Base-by-base conservation (phyloP, 2,888 invertebrate species). In the Pantelozetes paolii region DNA sequence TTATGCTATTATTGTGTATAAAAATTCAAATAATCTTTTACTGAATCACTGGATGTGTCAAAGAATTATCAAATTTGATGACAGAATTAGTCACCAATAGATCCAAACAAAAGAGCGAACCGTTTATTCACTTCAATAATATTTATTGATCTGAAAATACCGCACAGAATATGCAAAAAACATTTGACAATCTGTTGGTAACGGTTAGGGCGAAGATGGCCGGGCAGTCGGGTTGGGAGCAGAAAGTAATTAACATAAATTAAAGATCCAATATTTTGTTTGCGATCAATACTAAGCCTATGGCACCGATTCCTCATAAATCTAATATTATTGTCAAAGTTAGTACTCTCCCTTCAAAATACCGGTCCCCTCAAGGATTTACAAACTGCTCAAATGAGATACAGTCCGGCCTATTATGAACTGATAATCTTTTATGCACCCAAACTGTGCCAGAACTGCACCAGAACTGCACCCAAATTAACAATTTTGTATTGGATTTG, bases 341-440 rank as follows among this genome's bases (percentile, higher is more conserved):
- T 57, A 57, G 57, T 20, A 26, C 28, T 57, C 15, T 28, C 28
- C 57, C 57, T 18, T 57, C 26, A 20, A 9, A 5, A 8, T 57
- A 5, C 18, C 45, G 2, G 57, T 26, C 57, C 57, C 57, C 57
- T 57, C 23, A 57, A 57, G 57, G 57, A 57, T 57, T 57, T 23
- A 15, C 23, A n/a, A 57, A 57, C 57, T 23, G 57, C 26, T 23
- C 23, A 26, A 20, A 57, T 57, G 23, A 57, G 57, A 57, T 57
- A 57, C 28, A 26, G 57, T 23, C 9, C 2, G 15, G 23, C 57
- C 23, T 23, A 26, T 26, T 57, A 26, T 26, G 57, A 28, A 57
- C 26, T 57, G 23, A 57, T 57, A 57, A 57, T 57, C 57, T 57
- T 57, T 57, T 57, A 57, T 57, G 57, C 57, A 57, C 57, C 50